Conservation (phyloP, 2,113 vertebrate genomes). For the Tympanuchus pallidicinctus region DNA sequence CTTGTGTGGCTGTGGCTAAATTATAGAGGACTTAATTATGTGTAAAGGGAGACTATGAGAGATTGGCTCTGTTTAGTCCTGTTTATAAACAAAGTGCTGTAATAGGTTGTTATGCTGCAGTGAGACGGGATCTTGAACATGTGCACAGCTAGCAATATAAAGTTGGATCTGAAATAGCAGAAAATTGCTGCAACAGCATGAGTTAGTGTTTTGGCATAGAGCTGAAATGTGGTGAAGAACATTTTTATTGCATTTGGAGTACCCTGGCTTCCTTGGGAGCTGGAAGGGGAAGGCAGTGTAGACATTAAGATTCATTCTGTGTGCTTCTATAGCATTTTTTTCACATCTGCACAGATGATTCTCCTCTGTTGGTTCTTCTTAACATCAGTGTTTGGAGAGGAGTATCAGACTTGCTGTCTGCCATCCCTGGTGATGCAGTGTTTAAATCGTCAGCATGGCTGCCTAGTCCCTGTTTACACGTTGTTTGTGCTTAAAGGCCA, state of each 20-base stretch:
- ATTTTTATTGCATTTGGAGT: fast-evolving
- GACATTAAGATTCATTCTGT: background rate
- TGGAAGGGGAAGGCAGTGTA: background rate
- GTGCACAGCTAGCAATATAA: background rate
- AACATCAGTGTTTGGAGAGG: background rate
- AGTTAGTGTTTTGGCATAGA: background rate
- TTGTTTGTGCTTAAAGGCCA: slow-evolving; percentile 31
- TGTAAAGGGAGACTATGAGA: background rate
- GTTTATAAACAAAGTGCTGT: background rate
- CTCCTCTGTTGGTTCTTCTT: background rate
- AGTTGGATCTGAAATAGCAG: background rate
- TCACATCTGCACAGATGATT: background rate
- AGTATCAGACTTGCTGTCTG: slow-evolving; percentile 42
- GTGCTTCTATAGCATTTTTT: background rate
- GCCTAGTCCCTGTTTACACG: slow-evolving; percentile 47
- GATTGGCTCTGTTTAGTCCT: background rate
- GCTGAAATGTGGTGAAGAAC: background rate
- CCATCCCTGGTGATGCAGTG: background rate
- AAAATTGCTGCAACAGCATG: background rate
- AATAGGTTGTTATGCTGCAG: background rate
- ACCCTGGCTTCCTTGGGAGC: background rate
- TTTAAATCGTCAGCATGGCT: background rate
- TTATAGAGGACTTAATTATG: background rate
- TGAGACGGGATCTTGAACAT: background rate
- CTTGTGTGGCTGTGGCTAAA: background rate